A percentile compares a stretch with the other conserved stretches of the same genome.
Evolutionary conservation across 2,888 invertebrate genomes (phyloP).

Genomic region (Tenthredo livida): DNA sequence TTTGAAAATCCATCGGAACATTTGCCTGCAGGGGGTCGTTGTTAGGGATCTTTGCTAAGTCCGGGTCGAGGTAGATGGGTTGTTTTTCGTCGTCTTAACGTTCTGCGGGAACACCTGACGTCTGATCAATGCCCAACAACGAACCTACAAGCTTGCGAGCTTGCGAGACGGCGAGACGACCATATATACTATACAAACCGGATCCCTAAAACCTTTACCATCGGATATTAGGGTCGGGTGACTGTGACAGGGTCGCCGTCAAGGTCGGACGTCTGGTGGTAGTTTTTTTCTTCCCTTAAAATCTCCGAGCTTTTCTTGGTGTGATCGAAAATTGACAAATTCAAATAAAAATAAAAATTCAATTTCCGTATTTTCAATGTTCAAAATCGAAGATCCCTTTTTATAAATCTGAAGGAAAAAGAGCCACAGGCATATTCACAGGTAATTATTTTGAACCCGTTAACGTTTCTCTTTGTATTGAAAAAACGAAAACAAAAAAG

Average conservation of each 20-base stretch:
- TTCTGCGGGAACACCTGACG: conserved; percentile 30
- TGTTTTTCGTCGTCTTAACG: not conserved
- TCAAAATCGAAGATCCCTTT: no score
- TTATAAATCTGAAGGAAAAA: no score
- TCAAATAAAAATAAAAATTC: no score
- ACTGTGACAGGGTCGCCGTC: conserved; percentile 5
- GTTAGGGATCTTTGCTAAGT: not conserved
- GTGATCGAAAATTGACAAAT: not conserved
- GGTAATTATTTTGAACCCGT: not conserved
- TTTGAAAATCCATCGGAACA: conserved; percentile 9
- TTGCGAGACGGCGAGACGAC: conserved; percentile 15
- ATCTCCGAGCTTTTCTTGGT: not conserved
- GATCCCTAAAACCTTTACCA: not conserved
- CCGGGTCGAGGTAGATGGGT: not conserved
- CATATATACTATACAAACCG: not conserved
- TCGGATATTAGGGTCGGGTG: conserved; percentile 32
- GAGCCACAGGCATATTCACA: no score
- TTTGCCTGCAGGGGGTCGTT: not conserved
- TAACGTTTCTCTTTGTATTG: not conserved
- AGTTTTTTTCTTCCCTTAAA: not conserved
- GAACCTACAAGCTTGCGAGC: conserved; percentile 18
- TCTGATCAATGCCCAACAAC: conserved; percentile 20
- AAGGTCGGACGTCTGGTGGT: conserved; percentile 33
- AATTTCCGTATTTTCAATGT: not conserved
- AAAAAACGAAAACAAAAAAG: no score